These are phyloP conservation scores for Melipona beecheii DNA, from an alignment of 2,888 invertebrate genomes.

Conservation along the genomic window DNA sequence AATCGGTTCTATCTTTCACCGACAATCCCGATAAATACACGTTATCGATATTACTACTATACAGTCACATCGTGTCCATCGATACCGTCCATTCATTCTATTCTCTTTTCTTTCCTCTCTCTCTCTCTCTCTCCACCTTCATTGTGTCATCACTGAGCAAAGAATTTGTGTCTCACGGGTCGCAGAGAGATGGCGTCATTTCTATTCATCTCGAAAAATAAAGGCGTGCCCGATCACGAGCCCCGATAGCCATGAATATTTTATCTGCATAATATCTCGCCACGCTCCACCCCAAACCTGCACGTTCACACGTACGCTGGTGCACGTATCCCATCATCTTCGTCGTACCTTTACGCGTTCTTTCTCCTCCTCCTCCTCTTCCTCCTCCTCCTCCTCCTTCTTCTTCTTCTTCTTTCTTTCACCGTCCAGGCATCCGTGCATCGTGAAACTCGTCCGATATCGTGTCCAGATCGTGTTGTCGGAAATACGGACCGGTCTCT, in stretches of 20 bases:
- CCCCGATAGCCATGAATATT: conserved; percentile 81
- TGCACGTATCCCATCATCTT: conserved; percentile 30
- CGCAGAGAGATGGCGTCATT: conserved; percentile 68
- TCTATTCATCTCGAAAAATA: conserved; percentile 80
- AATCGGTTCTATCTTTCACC: neutral
- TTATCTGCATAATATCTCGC: conserved; percentile 77
- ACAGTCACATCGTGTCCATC: conserved; percentile 9
- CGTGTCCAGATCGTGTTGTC: conserved; percentile 1
- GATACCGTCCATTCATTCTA: conserved; percentile 28
- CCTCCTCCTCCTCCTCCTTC: conserved; percentile 1
- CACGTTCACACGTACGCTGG: conserved; percentile 43
- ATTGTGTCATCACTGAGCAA: conserved; percentile 54
- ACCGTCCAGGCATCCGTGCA: conserved; percentile 4
- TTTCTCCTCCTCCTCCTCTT: neutral
- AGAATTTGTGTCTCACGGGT: conserved; percentile 66
- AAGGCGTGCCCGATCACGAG: conserved; percentile 78
- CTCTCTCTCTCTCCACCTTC: conserved; percentile 27
- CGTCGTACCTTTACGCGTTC: neutral
- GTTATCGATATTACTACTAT: conserved; percentile 60
- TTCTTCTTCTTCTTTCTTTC: neutral
- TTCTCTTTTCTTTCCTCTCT: neutral
- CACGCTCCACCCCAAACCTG: conserved; percentile 17
- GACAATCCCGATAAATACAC: conserved; percentile 40
- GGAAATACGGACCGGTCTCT: conserved; percentile 3
- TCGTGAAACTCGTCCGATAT: conserved; percentile 23